Base-by-base conservation (phyloP, 2,113 vertebrate species). In the Eptesicus fuscus region DNA sequence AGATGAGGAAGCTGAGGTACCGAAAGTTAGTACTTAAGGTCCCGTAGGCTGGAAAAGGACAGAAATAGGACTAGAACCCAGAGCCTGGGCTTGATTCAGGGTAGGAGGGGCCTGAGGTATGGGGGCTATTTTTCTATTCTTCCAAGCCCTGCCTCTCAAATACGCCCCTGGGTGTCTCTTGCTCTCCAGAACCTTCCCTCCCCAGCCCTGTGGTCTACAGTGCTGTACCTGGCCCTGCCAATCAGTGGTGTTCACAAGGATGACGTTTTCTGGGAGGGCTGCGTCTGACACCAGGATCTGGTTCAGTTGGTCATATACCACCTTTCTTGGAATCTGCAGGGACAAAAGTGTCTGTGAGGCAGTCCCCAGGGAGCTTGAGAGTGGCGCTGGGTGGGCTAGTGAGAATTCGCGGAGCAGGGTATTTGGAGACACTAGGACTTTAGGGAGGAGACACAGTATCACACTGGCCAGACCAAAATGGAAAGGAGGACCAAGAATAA, bases 271-370 rank as follows among this genome's bases (percentile, higher is more conserved):
- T 0, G 99, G 99, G 37, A 99, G 99, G 1, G 98, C 99, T 0
- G 98, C 97, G 28, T 99, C 99, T 0, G 98, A 99, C 73, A 99
- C 96, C 82, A 99, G 95, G 95, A 99, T 99, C 96, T 99, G 99
- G 97, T 99, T 99, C 89, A 99, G 98, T 86, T 99, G 99, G 94
- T 99, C 99, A 4, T 99, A 99, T 11, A 99, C 98, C 0, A 98
- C 98, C 96, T 99, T 99, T 78, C 99, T 98, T 53, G 99, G 98
- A 79, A 99, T 98, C 99, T 99, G 92, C 17, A 51, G 63, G 90
- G 73, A 89, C 42, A 88, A 5, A 44, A 14, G 35, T 37, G 11
- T 59, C 37, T 73, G 47, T 73, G 7, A 79, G 90, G 74, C 22
- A 61, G 56, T 23, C 35, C 28, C n/a, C n/a, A 7, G 53, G 65